Evolutionary conservation across 2,797 vertebrate genomes (phyloP), one percentile per base, ranked within the genome.

Genomic region (Ctenochaetus hawaiiensis): DNA sequence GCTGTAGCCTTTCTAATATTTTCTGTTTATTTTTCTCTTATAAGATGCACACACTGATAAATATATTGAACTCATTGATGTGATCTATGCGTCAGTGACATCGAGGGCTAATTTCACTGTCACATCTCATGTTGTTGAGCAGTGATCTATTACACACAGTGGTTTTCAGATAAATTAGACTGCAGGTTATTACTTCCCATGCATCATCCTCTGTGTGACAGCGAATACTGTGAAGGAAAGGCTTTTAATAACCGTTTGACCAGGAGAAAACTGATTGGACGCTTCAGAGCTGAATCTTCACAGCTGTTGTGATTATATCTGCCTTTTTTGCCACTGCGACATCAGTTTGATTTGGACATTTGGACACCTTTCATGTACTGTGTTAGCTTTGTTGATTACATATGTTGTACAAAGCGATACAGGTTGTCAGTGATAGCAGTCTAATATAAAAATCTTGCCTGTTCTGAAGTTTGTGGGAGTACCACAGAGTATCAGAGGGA

Each of bases 181-280:
- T 75, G 56, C 75, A 87, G 79, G 85, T 90, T 91, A 93, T 94
- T 88, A 82, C 75, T 77, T 68, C 68, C 54, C 68, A 88, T 91
- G 77, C 80, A 88, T 91, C 91, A 90, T 73, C 60, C 43, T n/a
- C 64, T 4, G 37, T 22, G 64, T 91, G 90, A 89, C 91, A 88
- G 87, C 49, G 72, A 62, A 86, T 80, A 60, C 70, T 57, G 78
- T 11, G 70, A 67, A 30, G 75, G 77, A 66, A 58, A 79, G 53
- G 71, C 75, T 68, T 78, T 86, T 86, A 83, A 87, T 75, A 77
- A 77, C 82, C 57, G 57, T 69, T 69, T 67, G 75, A 74, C 72
- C 26, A 45, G 65, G 43, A 47, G 69, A 67, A 84, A 86, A 82
- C 34, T 41, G 44, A 75, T 58, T 2, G 47, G 45, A 77, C 2